Evolutionary conservation across 2,797 vertebrate species (phyloP).

Genomic region (Fratercula arctica): DNA sequence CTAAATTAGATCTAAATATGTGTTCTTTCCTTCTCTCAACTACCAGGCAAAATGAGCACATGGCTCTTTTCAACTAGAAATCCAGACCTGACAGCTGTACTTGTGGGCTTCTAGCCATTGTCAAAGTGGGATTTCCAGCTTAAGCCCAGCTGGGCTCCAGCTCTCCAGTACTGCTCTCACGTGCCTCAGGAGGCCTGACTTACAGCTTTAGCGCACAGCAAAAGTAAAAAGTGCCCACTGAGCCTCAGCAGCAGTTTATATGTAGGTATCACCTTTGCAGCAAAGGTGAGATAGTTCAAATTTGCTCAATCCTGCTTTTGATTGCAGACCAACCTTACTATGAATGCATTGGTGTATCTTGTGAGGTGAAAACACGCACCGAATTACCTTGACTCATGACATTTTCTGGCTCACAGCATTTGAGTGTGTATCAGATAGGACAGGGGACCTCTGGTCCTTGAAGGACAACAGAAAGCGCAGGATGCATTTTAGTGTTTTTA

Average conservation of each 20-base stretch:
- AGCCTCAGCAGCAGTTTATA: background rate
- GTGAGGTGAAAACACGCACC: background rate
- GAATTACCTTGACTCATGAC: background rate
- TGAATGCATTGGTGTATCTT: background rate
- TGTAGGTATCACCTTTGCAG: background rate
- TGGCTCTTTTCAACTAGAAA: background rate
- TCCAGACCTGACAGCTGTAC: background rate
- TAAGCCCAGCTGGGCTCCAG: background rate
- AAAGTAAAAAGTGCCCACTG: rapidly evolving
- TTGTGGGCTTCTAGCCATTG: background rate
- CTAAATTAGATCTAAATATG: background rate
- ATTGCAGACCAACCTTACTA: background rate
- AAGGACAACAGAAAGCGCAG: background rate
- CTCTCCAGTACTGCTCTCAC: background rate
- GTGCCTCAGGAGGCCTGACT: background rate
- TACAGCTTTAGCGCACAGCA: background rate
- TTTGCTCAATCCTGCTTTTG: background rate
- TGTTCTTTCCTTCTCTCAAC: background rate
- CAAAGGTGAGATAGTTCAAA: background rate
- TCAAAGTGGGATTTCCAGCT: background rate
- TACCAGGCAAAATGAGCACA: background rate
- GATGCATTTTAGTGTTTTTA: background rate
- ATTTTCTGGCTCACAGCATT: background rate
- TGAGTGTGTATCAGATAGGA: rapidly evolving
- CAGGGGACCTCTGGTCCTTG: rapidly evolving